Conservation (phyloP, 2,113 vertebrate genomes). For the Pelodiscus sinensis region DNA sequence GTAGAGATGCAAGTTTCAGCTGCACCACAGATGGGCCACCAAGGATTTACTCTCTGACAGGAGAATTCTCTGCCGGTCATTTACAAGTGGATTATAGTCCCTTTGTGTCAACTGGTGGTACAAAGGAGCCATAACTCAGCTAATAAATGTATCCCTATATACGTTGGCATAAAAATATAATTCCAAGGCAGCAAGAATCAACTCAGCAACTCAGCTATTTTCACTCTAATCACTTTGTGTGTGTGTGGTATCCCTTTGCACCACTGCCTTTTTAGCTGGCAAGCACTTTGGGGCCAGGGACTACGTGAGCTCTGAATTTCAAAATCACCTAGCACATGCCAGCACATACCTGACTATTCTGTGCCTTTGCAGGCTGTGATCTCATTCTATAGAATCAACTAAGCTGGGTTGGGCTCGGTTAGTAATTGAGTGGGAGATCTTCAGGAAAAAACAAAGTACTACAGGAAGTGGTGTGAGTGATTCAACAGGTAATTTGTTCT, state of each 20-base stretch:
- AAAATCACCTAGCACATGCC: neutral
- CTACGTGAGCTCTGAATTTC: neutral
- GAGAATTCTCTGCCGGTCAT: neutral
- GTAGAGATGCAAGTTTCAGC: neutral
- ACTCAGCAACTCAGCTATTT: neutral
- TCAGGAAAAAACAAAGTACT: neutral
- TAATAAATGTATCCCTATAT: neutral
- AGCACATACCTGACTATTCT: neutral
- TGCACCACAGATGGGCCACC: neutral
- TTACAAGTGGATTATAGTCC: neutral
- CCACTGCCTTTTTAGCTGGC: neutral
- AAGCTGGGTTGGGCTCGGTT: neutral
- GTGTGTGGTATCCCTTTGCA: neutral
- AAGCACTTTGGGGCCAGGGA: neutral
- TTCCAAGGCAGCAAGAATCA: neutral
- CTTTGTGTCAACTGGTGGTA: neutral
- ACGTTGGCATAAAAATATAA: neutral
- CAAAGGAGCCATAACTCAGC: neutral
- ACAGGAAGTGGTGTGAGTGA: neutral
- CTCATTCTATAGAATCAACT: neutral
- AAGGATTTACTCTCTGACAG: neutral
- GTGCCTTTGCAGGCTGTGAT: neutral
- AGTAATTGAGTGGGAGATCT: neutral
- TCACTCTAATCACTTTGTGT: neutral
- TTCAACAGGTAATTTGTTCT: neutral